phyloP scores from a whole-genome alignment of 2,113 vertebrate genomes.

The Todiramphus saurophagus region DNA sequence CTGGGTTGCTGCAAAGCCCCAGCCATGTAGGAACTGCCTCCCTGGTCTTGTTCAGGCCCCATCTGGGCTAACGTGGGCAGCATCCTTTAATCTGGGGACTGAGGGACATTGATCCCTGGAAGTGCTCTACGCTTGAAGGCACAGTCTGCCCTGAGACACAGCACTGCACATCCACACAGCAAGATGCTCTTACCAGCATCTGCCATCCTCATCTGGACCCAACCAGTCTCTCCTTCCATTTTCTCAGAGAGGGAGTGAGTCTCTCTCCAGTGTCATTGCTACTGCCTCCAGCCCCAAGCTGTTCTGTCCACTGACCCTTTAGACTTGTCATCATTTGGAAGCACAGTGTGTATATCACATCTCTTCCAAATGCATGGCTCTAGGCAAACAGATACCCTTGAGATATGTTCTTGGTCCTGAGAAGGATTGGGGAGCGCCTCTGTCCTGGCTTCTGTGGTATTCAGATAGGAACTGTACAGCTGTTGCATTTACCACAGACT shows the following conservation, averaged over 20 bases:
- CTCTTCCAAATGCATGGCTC: neutral
- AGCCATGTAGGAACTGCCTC: fast-evolving
- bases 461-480: neutral
- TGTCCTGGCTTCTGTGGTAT: neutral
- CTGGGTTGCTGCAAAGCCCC: neutral
- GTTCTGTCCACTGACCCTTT: neutral
- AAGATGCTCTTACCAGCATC: fast-evolving
- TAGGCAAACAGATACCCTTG: neutral
- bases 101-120: neutral
- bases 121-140: neutral
- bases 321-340: neutral
- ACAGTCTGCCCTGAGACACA: neutral
- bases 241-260: neutral
- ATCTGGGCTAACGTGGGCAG: neutral
- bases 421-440: neutral
- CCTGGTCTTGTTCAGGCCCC: neutral
- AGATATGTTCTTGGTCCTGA: neutral
- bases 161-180: fast-evolving
- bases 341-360: neutral
- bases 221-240: neutral
- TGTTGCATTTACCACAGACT: neutral
- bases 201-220: neutral
- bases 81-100: neutral
- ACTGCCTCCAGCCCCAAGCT: neutral
- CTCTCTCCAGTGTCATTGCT: neutral